Evolutionary conservation across 2,797 vertebrate genomes (phyloP).

Genomic region (Phrynocephalus guinanensis): DNA sequence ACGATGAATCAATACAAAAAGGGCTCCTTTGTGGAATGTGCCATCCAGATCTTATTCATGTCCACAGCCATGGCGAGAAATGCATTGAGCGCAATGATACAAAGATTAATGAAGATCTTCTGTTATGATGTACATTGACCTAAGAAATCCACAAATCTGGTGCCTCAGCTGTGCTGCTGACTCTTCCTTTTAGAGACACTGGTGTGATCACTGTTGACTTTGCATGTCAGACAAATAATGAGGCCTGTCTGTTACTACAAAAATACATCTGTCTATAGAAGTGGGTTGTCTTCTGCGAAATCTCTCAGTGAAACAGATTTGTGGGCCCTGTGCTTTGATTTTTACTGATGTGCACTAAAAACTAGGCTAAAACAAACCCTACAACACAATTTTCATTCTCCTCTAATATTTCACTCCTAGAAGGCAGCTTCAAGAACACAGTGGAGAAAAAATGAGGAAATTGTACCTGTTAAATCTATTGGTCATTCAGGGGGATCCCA

Average conservation of each 20-base stretch:
- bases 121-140: background rate
- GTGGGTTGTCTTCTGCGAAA: too few relatives aligned
- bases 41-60: background rate
- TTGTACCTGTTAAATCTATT: background rate
- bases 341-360: too few relatives aligned
- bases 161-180: background rate
- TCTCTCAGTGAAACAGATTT: too few relatives aligned
- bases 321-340: too few relatives aligned
- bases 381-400: too few relatives aligned
- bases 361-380: too few relatives aligned
- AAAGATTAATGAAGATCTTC: conserved; percentile 17
- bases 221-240: background rate
- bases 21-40: background rate
- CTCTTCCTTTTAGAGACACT: background rate
- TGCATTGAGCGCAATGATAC: background rate
- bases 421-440: background rate
- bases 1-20: conserved; percentile 4
- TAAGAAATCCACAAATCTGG: background rate
- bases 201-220: background rate
- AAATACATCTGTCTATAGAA: background rate
- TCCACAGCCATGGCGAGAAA: background rate
- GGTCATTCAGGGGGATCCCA: background rate
- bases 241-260: background rate
- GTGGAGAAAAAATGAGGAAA: background rate
- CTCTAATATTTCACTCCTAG: background rate